Evolutionary conservation across 2,797 vertebrate genomes (phyloP).

Genomic region (Sarcoramphus papa): DNA sequence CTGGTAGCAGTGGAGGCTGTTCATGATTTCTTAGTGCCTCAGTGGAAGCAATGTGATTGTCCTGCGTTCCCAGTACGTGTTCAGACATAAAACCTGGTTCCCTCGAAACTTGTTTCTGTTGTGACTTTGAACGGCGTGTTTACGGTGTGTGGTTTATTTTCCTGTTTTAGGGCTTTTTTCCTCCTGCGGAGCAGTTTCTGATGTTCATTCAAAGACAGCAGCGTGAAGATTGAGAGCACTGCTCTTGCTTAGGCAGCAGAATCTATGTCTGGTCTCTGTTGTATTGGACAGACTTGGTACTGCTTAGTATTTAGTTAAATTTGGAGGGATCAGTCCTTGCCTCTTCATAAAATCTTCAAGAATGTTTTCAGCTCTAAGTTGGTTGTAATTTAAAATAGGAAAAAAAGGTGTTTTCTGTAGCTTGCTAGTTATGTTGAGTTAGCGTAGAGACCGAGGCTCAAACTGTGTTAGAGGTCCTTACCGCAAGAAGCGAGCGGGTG

Average conservation of each 20-base stretch:
- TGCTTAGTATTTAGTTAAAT: neutral
- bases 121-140: neutral
- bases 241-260: neutral
- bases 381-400: neutral
- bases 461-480: neutral
- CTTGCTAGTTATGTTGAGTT: fast-evolving
- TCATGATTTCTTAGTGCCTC: neutral
- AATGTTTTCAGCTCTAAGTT: neutral
- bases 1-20: neutral
- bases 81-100: neutral
- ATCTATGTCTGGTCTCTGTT: neutral
- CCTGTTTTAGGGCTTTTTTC: neutral
- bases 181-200: neutral
- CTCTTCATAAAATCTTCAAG: neutral
- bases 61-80: fast-evolving
- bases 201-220: neutral
- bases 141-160: neutral
- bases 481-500: fast-evolving
- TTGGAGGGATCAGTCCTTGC: neutral
- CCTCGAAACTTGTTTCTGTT: neutral
- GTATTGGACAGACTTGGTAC: neutral
- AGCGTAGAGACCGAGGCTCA: fast-evolving
- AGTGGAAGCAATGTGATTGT: neutral
- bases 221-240: neutral
- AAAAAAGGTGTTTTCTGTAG: neutral